phyloP scores from a whole-genome alignment of 2,113 vertebrate genomes.

The Stercorarius parasiticus region DNA sequence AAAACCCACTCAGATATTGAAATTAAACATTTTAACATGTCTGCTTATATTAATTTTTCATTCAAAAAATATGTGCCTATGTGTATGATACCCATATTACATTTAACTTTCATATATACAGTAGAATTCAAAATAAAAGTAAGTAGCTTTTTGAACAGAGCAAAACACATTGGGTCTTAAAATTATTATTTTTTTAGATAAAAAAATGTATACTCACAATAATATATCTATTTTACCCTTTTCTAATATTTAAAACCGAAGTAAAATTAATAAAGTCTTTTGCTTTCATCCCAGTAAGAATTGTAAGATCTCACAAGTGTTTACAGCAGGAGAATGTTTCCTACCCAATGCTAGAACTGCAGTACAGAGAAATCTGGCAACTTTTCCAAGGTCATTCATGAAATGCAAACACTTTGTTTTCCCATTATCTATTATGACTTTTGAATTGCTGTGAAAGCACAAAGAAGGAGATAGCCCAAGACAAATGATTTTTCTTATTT shows the following conservation, averaged over 20 bases:
- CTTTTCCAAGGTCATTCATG: conserved; percentile 33
- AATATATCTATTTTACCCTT: background rate
- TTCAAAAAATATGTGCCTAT: accelerated
- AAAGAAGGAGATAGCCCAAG: conserved; percentile 23
- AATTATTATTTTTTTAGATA: background rate
- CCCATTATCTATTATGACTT: conserved; percentile 41
- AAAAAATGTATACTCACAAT: background rate
- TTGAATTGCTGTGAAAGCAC: conserved; percentile 44
- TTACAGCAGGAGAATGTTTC: background rate
- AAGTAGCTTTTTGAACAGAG: accelerated
- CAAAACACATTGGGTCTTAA: background rate
- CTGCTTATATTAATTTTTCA: background rate
- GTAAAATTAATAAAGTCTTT: background rate
- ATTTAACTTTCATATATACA: background rate
- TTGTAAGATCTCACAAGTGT: background rate
- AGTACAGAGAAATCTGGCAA: background rate
- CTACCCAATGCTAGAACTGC: background rate
- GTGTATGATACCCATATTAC: no score
- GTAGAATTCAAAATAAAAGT: background rate
- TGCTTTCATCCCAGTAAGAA: background rate
- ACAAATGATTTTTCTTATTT: conserved; percentile 52
- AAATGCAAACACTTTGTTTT: conserved; percentile 53
- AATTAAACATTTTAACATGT: background rate
- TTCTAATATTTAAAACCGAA: background rate
- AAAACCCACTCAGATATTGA: background rate